Evolutionary conservation across 1,140 invertebrate genomes (phyloP).

Genomic region (Tetragnatha versicolor): DNA sequence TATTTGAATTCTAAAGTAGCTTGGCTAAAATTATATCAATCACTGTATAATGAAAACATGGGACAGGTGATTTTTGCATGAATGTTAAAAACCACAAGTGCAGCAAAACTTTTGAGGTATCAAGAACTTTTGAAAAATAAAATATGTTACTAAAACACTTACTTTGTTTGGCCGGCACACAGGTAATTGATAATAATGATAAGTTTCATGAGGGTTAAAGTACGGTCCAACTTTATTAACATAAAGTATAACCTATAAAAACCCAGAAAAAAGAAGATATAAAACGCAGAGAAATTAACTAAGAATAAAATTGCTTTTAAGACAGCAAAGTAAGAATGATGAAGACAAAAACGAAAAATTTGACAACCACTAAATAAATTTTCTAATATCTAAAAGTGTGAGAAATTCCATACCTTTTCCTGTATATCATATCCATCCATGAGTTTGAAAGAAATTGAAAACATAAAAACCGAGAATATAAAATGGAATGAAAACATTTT

Average conservation of each 20-base stretch:
- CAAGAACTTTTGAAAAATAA: too few species aligned
- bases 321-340: too few species aligned
- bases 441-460: not conserved
- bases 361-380: too few species aligned
- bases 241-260: constrained; percentile 65
- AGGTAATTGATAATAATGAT: constrained; percentile 69
- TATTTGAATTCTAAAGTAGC: too few species aligned
- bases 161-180: constrained; percentile 68
- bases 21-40: too few species aligned
- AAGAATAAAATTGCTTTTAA: not conserved
- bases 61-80: too few species aligned
- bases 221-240: constrained; percentile 71
- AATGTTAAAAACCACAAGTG: too few species aligned
- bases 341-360: too few species aligned
- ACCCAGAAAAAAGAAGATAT: constrained; percentile 6
- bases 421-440: not conserved
- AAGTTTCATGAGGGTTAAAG: constrained; percentile 70
- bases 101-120: too few species aligned
- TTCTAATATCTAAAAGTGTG: too few species aligned
- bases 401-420: constrained; percentile 27
- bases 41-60: too few species aligned
- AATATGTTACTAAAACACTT: too few species aligned
- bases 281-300: not conserved
- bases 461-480: not conserved
- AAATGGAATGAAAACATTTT: not conserved